phyloP scores from a whole-genome alignment of 1,140 invertebrate genomes.

The Saccostrea echinata region DNA sequence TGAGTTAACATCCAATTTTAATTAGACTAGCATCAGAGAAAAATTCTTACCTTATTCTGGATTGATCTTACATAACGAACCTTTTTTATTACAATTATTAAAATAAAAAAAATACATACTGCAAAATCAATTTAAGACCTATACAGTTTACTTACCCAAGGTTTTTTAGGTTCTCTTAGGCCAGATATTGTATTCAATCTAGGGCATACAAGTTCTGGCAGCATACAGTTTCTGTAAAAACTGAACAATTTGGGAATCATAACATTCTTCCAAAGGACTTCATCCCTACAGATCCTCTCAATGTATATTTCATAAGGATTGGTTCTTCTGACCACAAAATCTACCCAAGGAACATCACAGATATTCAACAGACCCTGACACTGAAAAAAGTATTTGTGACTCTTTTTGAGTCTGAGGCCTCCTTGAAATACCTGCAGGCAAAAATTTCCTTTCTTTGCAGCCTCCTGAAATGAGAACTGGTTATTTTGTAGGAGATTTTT shows the following conservation, averaged over 20 bases:
- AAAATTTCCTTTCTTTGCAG: conserved; percentile 41
- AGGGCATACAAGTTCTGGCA: conserved; percentile 47
- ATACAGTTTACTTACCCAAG: conserved; percentile 43
- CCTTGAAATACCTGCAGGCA: conserved; percentile 39
- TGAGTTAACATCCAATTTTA: too few relatives aligned
- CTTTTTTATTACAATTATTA: too few relatives aligned
- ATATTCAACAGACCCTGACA: conserved; percentile 55
- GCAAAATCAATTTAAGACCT: too few relatives aligned
- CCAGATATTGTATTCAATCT: conserved; percentile 44
- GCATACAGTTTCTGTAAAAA: conserved; percentile 50
- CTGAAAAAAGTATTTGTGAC: conserved; percentile 56
- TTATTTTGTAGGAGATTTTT: conserved; percentile 52
- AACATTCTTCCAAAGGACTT: conserved; percentile 50
- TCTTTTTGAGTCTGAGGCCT: conserved; percentile 50
- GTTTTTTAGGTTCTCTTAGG: conserved; percentile 53
- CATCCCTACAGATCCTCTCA: conserved; percentile 47
- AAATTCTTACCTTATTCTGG: too few relatives aligned
- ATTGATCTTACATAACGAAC: too few relatives aligned
- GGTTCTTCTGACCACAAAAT: conserved; percentile 50
- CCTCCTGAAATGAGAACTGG: conserved; percentile 33
- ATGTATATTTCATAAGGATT: conserved; percentile 57
- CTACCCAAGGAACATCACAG: conserved; percentile 47
- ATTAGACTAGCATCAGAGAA: too few relatives aligned
- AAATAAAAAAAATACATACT: too few relatives aligned
- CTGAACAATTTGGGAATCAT: conserved; percentile 52